Percentiles rank a stretch among this genome's conserved stretches.
phyloP scores from a whole-genome alignment of 1,140 invertebrate genomes.

The Ceratina australensis region DNA sequence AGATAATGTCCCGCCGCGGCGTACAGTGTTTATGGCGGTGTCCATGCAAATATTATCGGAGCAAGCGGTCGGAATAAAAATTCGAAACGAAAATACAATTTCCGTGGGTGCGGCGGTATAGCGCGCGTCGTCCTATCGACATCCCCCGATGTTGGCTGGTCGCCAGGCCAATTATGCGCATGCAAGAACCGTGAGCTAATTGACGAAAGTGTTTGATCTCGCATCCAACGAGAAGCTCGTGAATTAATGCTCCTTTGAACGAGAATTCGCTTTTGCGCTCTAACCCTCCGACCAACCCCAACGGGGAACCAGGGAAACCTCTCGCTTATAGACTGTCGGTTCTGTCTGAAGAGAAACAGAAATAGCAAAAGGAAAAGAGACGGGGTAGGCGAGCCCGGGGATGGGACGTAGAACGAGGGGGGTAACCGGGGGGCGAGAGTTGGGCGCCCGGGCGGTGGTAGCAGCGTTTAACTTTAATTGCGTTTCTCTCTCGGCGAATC shows the following conservation, averaged over 20 bases:
- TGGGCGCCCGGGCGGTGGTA: conserved; percentile 4
- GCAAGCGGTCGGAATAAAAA: conserved; percentile 8
- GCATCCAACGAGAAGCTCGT: conserved; percentile 62
- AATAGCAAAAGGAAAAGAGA: conserved; percentile 45
- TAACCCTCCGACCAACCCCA: conserved; percentile 56
- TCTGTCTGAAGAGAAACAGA: conserved; percentile 60
- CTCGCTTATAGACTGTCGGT: conserved; percentile 70
- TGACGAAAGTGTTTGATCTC: conserved; percentile 72
- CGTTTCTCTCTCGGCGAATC: conserved; percentile 68
- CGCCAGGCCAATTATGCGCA: conserved; percentile 54
- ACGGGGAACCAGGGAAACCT: conserved; percentile 66
- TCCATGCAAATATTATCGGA: no score
- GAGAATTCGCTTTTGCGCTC: conserved; percentile 57
- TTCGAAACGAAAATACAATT: conserved; percentile 8
- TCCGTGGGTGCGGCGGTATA: not conserved
- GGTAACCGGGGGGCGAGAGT: no score
- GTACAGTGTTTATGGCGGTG: no score
- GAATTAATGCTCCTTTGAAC: conserved; percentile 72
- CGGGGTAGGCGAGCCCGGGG: not conserved
- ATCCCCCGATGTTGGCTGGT: conserved; percentile 42
- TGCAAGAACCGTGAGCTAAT: conserved; percentile 66
- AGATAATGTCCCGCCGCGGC: no score
- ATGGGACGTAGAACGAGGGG: no score
- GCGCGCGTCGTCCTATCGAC: conserved; percentile 11
- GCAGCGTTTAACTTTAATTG: conserved; percentile 76